phyloP scores from a whole-genome alignment of 2,797 vertebrate genomes.

The Paramormyrops hopkinsi region DNA sequence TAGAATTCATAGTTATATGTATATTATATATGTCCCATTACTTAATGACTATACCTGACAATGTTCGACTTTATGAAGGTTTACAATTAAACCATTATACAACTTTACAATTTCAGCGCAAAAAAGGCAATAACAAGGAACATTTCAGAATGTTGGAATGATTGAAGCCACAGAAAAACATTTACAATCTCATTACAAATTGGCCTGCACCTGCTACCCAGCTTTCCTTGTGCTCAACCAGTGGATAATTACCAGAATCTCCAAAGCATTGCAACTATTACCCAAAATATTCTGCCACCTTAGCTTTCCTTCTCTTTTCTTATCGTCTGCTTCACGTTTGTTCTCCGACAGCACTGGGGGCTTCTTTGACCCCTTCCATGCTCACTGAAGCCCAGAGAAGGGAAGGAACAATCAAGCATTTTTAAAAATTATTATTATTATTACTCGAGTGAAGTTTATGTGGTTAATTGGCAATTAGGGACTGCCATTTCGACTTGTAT shows the following conservation, averaged over 20 bases:
- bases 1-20: neutral
- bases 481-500: neutral
- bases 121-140: neutral
- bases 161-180: neutral
- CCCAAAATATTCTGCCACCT: neutral
- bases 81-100: neutral
- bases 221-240: neutral
- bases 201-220: neutral
- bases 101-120: neutral
- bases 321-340: neutral
- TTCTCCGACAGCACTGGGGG: neutral
- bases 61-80: neutral
- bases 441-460: neutral
- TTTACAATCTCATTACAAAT: slow-evolving; percentile 1
- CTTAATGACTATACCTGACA: neutral
- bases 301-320: neutral
- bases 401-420: neutral
- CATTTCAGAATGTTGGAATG: neutral
- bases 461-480: slow-evolving; percentile 6
- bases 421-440: neutral
- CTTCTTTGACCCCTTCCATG: neutral
- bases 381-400: neutral
- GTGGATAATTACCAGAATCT: slow-evolving; percentile 1
- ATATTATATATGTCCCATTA: neutral
- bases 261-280: neutral